A percentile compares a stretch with the other conserved stretches of the same genome.
These are phyloP conservation scores for Alaudala cheleensis DNA, from an alignment of 2,113 vertebrate genomes.

Conservation along the genomic window DNA sequence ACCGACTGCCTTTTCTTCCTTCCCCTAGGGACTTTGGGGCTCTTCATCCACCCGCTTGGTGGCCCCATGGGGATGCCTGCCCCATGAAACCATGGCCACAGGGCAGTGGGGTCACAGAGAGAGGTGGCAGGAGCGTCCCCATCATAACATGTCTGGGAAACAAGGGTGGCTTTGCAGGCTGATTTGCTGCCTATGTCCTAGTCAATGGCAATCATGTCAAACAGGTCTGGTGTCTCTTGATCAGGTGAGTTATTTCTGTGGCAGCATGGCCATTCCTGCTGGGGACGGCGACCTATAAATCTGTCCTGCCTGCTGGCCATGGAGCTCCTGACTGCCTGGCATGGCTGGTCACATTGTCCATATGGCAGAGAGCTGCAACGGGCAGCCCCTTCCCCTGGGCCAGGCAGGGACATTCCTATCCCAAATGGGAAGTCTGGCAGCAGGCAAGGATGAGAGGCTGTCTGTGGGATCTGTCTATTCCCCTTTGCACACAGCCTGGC, in stretches of 20 bases:
- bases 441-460: background rate
- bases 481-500: background rate
- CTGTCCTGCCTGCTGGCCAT: background rate
- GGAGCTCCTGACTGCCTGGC: background rate
- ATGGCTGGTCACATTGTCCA: background rate
- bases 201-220: background rate
- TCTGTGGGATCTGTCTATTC: background rate
- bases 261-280: background rate
- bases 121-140: background rate
- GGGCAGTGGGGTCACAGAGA: background rate
- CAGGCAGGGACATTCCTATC: background rate
- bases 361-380: accelerated
- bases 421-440: background rate
- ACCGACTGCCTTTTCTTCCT: accelerated
- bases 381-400: background rate
- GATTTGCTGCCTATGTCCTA: background rate
- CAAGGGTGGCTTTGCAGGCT: background rate
- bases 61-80: background rate
- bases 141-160: background rate
- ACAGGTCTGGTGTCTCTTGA: background rate
- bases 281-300: background rate
- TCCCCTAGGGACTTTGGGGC: background rate
- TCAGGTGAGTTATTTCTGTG: slow-evolving; percentile 13
- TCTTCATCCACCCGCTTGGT: background rate
- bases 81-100: background rate